Percentiles rank a stretch among this genome's conserved stretches.
phyloP scores from a whole-genome alignment of 2,113 vertebrate genomes.

The Myrmecobius fasciatus region DNA sequence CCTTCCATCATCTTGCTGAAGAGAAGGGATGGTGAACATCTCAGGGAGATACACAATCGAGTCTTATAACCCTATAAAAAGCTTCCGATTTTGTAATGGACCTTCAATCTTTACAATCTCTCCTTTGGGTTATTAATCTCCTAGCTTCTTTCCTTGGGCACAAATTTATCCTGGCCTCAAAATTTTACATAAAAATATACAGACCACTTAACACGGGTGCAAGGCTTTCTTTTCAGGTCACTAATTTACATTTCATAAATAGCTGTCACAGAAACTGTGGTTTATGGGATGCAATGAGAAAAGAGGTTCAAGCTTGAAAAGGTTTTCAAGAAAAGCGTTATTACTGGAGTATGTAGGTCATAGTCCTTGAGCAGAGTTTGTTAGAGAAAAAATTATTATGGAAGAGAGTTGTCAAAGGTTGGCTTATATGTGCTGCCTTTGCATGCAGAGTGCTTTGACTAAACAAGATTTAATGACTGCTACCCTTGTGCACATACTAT shows the following conservation, averaged over 20 bases:
- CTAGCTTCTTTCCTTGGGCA: neutral
- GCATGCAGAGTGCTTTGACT: neutral
- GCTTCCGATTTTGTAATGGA: neutral
- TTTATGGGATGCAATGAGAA: neutral
- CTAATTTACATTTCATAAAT: conserved; percentile 1
- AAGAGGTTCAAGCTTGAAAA: neutral
- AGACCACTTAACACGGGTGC: neutral
- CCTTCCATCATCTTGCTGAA: neutral
- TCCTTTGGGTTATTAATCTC: neutral
- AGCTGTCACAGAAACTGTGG: neutral
- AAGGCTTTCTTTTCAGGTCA: neutral
- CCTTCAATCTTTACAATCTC: neutral
- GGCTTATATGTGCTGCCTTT: neutral
- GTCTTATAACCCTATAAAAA: neutral
- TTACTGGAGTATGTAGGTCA: conserved; percentile 2
- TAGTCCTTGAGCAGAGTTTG: neutral
- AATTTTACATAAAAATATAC: neutral
- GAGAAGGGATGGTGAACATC: neutral
- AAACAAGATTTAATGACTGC: neutral
- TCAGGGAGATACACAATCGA: neutral
- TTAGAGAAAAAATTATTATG: neutral
- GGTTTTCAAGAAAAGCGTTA: neutral
- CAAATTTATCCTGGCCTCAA: neutral
- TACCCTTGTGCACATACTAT: neutral
- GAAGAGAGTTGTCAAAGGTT: neutral